A percentile compares a stretch with the other conserved stretches of the same genome.
Evolutionary conservation across 2,797 vertebrate genomes (phyloP).

Genomic region (Pangasius djambal): DNA sequence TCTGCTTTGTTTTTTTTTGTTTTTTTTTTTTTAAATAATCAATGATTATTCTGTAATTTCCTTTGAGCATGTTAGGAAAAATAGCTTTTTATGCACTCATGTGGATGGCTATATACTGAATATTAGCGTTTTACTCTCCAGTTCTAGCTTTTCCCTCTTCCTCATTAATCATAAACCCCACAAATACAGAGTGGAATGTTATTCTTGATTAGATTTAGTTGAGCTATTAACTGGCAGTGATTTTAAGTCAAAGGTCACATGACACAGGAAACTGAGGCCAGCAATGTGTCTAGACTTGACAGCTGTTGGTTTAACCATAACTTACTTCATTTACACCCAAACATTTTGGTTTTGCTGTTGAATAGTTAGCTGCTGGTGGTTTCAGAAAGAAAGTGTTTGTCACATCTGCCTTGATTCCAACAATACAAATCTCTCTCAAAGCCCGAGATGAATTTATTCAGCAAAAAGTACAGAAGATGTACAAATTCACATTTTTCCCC

Average conservation of each 20-base stretch:
- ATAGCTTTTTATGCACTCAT: background rate
- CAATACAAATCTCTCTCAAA: background rate
- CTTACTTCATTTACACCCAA: background rate
- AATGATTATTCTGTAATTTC: background rate
- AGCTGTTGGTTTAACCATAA: slow-evolving; percentile 4
- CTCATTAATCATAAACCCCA: slow-evolving; percentile 1
- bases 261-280: slow-evolving; percentile 18
- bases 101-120: background rate
- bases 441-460: background rate
- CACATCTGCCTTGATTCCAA: background rate
- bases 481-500: background rate
- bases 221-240: slow-evolving; percentile 36
- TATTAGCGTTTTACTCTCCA: background rate
- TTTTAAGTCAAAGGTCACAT: slow-evolving; percentile 37
- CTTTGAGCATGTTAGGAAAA: background rate
- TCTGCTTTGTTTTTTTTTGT: background rate
- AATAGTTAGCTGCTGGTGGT: background rate
- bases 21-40: background rate
- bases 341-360: background rate
- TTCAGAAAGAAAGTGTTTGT: background rate
- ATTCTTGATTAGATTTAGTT: slow-evolving; percentile 20
- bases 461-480: background rate
- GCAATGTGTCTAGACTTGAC: background rate
- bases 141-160: background rate
- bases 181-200: background rate